Conservation (phyloP, 2,888 invertebrate species). For the Ochropacha duplaris region DNA sequence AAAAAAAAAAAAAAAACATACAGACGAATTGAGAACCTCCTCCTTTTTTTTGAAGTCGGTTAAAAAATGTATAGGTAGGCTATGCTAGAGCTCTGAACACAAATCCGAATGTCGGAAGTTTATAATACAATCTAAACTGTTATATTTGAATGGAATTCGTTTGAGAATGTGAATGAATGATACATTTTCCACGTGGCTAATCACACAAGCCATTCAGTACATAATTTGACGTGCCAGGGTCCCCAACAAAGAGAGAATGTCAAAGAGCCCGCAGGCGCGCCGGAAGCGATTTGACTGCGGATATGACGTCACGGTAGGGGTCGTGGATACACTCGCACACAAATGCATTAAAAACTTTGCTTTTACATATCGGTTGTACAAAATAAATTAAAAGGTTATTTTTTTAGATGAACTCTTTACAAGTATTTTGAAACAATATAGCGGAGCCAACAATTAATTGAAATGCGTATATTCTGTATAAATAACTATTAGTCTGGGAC, state of each 20-base stretch:
- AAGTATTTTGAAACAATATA: too few relatives aligned
- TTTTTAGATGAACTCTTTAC: too few relatives aligned
- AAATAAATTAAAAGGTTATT: too few relatives aligned
- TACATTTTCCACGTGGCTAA: slow-evolving; percentile 59
- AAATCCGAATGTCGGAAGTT: neutral
- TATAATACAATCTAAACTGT: slow-evolving; percentile 1
- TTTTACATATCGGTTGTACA: neutral
- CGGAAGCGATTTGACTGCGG: slow-evolving; percentile 78
- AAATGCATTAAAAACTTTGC: neutral
- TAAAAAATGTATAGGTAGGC: too few relatives aligned
- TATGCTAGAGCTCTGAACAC: neutral
- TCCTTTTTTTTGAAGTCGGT: too few relatives aligned
- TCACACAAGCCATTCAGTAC: slow-evolving; percentile 61
- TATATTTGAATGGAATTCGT: slow-evolving; percentile 5
- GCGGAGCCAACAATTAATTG: too few relatives aligned
- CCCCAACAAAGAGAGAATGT: slow-evolving; percentile 67
- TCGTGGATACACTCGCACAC: slow-evolving; percentile 31
- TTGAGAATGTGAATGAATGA: slow-evolving; percentile 10
- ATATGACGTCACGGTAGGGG: slow-evolving; percentile 68
- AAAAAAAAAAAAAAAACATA: too few relatives aligned
- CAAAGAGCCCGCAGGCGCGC: slow-evolving; percentile 69
- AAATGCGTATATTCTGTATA: too few relatives aligned
- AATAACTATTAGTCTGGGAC: too few relatives aligned
- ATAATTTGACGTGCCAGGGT: slow-evolving; percentile 61
- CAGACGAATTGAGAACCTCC: too few relatives aligned